Conservation (phyloP, 2,888 invertebrate genomes). For the Drosophila prolongata region DNA sequence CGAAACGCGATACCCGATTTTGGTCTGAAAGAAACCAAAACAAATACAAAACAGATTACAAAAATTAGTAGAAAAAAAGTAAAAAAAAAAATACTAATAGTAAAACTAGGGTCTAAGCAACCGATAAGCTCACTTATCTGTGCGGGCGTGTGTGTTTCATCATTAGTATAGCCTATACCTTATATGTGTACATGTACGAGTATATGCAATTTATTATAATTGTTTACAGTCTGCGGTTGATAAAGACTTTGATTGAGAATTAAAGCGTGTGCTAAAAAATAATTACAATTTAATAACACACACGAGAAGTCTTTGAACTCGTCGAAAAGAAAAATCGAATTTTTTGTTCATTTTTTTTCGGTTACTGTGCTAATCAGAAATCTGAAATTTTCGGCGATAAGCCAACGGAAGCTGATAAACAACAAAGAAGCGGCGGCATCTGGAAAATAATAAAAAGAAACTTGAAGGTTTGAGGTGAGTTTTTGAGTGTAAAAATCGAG, state of each 20-base stretch:
- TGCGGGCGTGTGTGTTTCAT: conserved; percentile 25
- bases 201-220: conserved; percentile 24
- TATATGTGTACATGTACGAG: not conserved
- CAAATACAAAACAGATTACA: conserved; percentile 3
- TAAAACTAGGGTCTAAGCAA: conserved; percentile 14
- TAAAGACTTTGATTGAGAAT: conserved; percentile 39
- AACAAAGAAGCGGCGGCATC: conserved; percentile 11
- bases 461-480: conserved; percentile 41
- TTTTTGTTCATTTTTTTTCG: conserved; percentile 31
- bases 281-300: conserved; percentile 10
- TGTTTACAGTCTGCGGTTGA: conserved; percentile 37
- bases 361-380: conserved; percentile 62
- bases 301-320: conserved; percentile 1
- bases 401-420: conserved; percentile 49
- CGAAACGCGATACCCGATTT: conserved; percentile 9
- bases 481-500: conserved; percentile 13
- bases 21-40: not conserved
- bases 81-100: not conserved
- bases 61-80: not conserved
- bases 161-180: not conserved
- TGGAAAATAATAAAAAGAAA: not conserved
- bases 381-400: conserved; percentile 64
- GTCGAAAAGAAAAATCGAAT: conserved; percentile 20
- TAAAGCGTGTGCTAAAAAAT: conserved; percentile 39
- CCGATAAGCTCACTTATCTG: conserved; percentile 22